Evolutionary conservation across 2,113 vertebrate genomes (phyloP).

Genomic region (Elaphurus davidianus): DNA sequence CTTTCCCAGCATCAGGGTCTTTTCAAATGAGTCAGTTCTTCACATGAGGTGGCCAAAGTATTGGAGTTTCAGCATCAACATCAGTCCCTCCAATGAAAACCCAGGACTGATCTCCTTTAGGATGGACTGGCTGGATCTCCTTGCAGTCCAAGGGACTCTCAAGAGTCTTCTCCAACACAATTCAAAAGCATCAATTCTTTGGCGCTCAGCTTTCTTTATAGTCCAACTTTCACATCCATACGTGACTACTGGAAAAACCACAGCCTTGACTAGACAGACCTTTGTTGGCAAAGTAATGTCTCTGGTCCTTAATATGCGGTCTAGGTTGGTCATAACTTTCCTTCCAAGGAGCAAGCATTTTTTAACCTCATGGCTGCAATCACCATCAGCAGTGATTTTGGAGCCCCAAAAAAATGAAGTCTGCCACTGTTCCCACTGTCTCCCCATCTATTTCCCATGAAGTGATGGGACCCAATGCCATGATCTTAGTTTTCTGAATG

Average conservation of each 20-base stretch:
- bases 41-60: background rate
- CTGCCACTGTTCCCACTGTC: too few relatives aligned
- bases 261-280: background rate
- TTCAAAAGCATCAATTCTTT: background rate
- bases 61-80: background rate
- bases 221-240: background rate
- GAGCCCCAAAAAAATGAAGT: too few relatives aligned
- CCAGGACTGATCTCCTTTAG: background rate
- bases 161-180: background rate
- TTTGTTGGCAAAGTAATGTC: background rate
- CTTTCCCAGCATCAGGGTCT: background rate
- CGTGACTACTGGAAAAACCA: background rate
- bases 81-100: background rate
- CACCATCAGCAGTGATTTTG: too few relatives aligned
- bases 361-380: too few relatives aligned
- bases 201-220: accelerated
- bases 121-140: background rate
- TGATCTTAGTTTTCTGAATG: too few relatives aligned
- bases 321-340: too few relatives aligned
- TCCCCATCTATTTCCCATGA: too few relatives aligned
- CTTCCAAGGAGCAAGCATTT: too few relatives aligned
- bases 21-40: background rate
- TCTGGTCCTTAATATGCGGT: too few relatives aligned
- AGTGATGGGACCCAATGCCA: too few relatives aligned
- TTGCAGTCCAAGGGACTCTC: background rate